These are phyloP conservation scores for Serinus canaria DNA, from an alignment of 2,113 vertebrate genomes.

Conservation along the genomic window DNA sequence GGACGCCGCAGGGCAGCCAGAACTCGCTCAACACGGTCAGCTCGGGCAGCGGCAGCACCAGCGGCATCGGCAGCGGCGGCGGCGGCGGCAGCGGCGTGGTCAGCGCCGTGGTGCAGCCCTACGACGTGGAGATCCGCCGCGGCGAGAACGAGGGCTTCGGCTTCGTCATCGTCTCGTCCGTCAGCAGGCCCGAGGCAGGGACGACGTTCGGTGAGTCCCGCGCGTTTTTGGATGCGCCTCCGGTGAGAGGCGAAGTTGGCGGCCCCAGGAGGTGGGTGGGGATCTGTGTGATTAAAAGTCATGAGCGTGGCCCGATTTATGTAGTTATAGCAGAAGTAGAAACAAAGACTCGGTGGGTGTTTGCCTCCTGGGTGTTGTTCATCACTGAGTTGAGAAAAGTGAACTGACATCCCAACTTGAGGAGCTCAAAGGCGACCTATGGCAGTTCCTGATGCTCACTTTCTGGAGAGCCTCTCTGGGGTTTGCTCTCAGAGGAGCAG, in stretches of 20 bases:
- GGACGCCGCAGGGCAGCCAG: slow-evolving; percentile 94
- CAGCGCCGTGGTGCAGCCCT: slow-evolving; percentile 83
- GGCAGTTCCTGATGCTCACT: neutral
- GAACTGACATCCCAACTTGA: neutral
- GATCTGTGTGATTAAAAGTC: neutral
- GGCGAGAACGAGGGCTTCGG: slow-evolving; percentile 96
- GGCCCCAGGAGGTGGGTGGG: neutral
- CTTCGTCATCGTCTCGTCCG: slow-evolving; percentile 96
- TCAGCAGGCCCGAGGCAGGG: slow-evolving; percentile 92
- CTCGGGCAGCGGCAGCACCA: slow-evolving; percentile 95
- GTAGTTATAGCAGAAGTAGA: neutral
- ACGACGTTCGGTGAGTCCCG: slow-evolving; percentile 91
- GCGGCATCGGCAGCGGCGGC: slow-evolving; percentile 88
- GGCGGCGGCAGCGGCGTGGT: slow-evolving; percentile 84
- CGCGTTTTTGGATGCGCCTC: fast-evolving
- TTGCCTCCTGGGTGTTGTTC: slow-evolving; percentile 22
- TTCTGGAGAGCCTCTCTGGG: neutral
- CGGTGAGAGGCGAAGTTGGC: fast-evolving
- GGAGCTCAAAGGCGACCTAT: neutral
- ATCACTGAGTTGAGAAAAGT: neutral
- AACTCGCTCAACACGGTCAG: slow-evolving; percentile 97
- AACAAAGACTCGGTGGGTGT: neutral
- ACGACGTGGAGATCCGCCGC: slow-evolving; percentile 93
- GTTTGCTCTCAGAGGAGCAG: neutral
- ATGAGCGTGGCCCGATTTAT: neutral